Conservation (phyloP, 2,888 invertebrate genomes). For the Nemotelus nigrinus region DNA sequence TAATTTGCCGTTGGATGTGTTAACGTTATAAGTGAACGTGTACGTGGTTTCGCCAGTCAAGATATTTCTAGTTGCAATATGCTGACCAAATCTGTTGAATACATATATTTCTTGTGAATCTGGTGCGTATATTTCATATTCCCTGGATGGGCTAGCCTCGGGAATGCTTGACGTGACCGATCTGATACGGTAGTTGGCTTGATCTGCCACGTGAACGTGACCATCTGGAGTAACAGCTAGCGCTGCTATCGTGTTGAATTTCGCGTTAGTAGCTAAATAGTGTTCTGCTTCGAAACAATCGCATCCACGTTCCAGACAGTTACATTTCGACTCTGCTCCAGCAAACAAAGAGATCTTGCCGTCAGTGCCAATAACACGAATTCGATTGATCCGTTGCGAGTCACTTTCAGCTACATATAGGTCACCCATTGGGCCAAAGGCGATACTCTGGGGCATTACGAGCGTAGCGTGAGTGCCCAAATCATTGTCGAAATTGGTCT, state of each 20-base stretch:
- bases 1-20: conserved; percentile 94
- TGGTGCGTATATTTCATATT: conserved; percentile 94
- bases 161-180: conserved; percentile 91
- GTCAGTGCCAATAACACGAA: conserved; percentile 90
- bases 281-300: conserved; percentile 93
- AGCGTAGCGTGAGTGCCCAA: conserved; percentile 90
- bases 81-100: conserved; percentile 94
- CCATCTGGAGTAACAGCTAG: conserved; percentile 94
- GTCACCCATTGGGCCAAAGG: conserved; percentile 91
- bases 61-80: conserved; percentile 92
- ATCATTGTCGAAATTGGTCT: conserved; percentile 79
- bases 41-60: conserved; percentile 94
- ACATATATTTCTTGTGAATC: conserved; percentile 95
- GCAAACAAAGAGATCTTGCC: conserved; percentile 94
- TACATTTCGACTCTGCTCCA: conserved; percentile 93
- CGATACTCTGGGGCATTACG: conserved; percentile 93
- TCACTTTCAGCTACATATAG: conserved; percentile 96
- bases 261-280: conserved; percentile 89
- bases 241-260: conserved; percentile 93
- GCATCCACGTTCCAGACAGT: conserved; percentile 90
- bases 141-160: conserved; percentile 81
- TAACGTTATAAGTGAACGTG: conserved; percentile 94
- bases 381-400: conserved; percentile 91
- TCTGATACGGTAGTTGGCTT: conserved; percentile 88
- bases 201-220: conserved; percentile 94